A percentile compares a stretch with the other conserved stretches of the same genome.
Conservation (phyloP, 2,113 vertebrate genomes). For the Ammodramus savannarum region DNA sequence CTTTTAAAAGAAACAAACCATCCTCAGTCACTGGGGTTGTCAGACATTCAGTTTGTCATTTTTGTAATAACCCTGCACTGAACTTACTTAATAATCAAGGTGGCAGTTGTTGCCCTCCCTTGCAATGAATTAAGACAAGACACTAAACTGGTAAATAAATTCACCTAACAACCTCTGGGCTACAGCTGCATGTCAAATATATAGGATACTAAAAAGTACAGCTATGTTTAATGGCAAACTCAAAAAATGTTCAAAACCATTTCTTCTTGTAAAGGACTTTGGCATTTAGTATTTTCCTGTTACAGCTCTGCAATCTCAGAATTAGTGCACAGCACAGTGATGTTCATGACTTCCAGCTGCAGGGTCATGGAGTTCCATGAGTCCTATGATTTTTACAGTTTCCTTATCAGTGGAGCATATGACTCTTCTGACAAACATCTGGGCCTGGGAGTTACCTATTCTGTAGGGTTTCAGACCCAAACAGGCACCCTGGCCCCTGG, state of each 20-base stretch:
- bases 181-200: neutral
- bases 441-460: neutral
- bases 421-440: neutral
- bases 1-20: neutral
- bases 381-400: neutral
- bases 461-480: neutral
- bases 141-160: neutral
- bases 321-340: neutral
- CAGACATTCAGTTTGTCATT: neutral
- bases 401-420: neutral
- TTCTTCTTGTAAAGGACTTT: neutral
- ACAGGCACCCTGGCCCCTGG: neutral
- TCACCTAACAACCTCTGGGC: neutral
- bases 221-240: neutral
- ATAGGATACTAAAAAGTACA: neutral
- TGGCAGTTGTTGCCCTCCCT: neutral
- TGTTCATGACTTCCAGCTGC: neutral
- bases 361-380: neutral
- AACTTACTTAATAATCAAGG: neutral
- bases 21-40: neutral
- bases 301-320: neutral
- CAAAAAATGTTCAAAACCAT: neutral
- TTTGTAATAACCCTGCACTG: neutral
- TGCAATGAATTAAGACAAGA: neutral
- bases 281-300: neutral